Percentiles rank a stretch among this genome's conserved stretches.
Conservation (phyloP, 2,797 vertebrate species). For the Botia kubotai region DNA sequence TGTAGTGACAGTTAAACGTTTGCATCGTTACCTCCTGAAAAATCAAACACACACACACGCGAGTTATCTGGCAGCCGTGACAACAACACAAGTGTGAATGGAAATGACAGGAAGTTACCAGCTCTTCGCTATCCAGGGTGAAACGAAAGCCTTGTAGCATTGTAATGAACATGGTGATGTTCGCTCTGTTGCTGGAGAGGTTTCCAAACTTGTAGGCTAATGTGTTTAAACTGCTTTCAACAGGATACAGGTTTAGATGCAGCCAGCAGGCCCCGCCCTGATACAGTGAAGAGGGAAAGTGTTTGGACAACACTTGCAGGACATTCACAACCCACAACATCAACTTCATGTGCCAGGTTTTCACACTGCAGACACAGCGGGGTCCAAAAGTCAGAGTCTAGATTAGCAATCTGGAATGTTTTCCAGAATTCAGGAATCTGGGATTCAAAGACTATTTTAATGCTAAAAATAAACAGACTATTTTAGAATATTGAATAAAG, state of each 20-base stretch:
- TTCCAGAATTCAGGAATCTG: background rate
- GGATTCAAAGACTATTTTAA: background rate
- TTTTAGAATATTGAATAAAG: background rate
- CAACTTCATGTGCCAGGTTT: background rate
- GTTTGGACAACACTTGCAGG: background rate
- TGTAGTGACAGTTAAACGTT: constrained; percentile 81
- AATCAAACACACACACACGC: constrained; percentile 34
- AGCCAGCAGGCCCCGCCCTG: constrained; percentile 80
- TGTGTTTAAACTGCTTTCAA: constrained; percentile 79
- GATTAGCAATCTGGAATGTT: background rate
- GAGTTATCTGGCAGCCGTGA: constrained; percentile 17
- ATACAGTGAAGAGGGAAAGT: constrained; percentile 29
- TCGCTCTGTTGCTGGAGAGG: constrained; percentile 79
- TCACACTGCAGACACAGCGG: background rate
- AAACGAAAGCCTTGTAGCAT: constrained; percentile 81
- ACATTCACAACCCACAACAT: background rate
- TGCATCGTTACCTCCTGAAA: constrained; percentile 79
- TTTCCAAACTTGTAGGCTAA: constrained; percentile 77
- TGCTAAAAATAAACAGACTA: background rate
- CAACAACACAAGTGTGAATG: background rate
- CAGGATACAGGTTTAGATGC: constrained; percentile 80
- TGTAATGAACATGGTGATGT: constrained; percentile 77
- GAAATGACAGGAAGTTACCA: constrained; percentile 65
- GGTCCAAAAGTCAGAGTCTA: background rate
- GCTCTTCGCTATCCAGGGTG: constrained; percentile 76